phyloP scores from a whole-genome alignment of 2,113 vertebrate genomes.

The Castor canadensis region DNA sequence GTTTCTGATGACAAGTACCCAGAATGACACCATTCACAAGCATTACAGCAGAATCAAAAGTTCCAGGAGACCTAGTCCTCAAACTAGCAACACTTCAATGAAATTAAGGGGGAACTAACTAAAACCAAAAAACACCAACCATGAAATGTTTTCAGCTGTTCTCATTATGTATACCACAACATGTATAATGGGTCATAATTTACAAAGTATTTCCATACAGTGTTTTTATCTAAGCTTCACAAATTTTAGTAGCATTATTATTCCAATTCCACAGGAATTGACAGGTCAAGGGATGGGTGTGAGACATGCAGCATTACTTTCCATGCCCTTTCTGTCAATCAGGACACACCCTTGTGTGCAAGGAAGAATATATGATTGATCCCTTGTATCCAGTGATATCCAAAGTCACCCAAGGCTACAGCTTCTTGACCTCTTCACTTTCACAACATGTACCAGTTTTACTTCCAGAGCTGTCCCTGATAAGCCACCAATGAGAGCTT shows the following conservation, averaged over 20 bases:
- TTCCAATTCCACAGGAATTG: not conserved
- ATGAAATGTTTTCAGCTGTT: not conserved
- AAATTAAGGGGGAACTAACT: not conserved
- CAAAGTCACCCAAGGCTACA: not conserved
- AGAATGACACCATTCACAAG: not conserved
- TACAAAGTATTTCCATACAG: not conserved
- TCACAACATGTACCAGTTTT: too few species aligned
- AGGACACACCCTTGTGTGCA: not conserved
- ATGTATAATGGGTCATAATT: accelerated
- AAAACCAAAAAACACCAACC: not conserved
- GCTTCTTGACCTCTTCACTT: not conserved
- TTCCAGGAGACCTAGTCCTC: not conserved
- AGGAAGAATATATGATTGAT: accelerated
- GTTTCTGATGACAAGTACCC: not conserved
- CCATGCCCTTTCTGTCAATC: not conserved
- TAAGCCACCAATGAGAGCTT: not conserved
- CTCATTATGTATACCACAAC: accelerated
- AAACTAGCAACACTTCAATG: not conserved
- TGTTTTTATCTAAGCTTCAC: not conserved
- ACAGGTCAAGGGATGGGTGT: accelerated
- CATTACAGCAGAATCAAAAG: not conserved
- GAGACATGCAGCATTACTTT: accelerated
- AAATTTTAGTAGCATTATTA: not conserved
- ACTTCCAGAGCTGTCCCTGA: not conserved
- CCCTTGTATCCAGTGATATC: not conserved